Evolutionary conservation across 2,888 invertebrate genomes (phyloP).

Genomic region (Chymomyza fuscimana): DNA sequence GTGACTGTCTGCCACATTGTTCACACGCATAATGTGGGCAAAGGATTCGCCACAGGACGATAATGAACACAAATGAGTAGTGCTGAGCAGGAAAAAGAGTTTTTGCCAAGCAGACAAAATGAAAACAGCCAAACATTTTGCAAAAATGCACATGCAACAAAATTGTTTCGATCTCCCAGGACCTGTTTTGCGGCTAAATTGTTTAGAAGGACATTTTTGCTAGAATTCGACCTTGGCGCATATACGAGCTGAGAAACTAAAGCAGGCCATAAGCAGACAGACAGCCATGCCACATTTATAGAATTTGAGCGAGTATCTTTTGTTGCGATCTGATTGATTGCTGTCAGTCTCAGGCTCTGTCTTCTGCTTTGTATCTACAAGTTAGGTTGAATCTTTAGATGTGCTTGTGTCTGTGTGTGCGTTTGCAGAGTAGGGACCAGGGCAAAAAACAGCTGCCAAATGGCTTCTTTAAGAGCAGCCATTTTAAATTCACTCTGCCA

Average conservation of each 20-base stretch:
- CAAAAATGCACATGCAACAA: conserved; percentile 55
- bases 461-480: conserved; percentile 41
- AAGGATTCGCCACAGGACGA: conserved; percentile 65
- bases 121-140: conserved; percentile 64
- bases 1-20: conserved; percentile 71
- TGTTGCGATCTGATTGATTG: conserved; percentile 74
- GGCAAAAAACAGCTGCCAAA: conserved; percentile 50
- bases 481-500: conserved; percentile 49
- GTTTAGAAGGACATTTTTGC: conserved; percentile 54
- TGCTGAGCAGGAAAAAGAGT: conserved; percentile 56
- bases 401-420: background rate
- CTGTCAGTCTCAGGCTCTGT: conserved; percentile 50
- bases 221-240: conserved; percentile 57
- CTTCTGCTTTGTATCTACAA: background rate
- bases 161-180: conserved; percentile 38
- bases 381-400: background rate
- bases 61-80: conserved; percentile 71
- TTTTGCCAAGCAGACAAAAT: conserved; percentile 42
- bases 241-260: conserved; percentile 47
- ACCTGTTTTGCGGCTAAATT: conserved; percentile 53
- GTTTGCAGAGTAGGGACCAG: conserved; percentile 20
- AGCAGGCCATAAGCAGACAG: conserved; percentile 12
- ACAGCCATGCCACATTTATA: conserved; percentile 51
- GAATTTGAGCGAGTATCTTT: conserved; percentile 56
- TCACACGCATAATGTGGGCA: conserved; percentile 76